Base-by-base conservation (phyloP, 2,113 vertebrate genomes). In the Strigops habroptila region DNA sequence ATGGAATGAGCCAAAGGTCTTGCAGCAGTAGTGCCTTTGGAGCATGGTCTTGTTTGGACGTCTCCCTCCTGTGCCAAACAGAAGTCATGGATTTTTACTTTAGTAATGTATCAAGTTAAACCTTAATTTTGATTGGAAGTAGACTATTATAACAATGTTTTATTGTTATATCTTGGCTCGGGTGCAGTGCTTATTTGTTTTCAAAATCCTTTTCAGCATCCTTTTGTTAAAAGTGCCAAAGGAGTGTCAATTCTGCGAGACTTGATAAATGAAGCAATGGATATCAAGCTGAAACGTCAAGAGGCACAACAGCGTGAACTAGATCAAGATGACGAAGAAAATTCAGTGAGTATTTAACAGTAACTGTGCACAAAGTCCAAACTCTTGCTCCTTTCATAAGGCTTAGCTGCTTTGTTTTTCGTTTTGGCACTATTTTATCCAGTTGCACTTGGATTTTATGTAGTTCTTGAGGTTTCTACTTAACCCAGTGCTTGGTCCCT, bases 191-290 rank as follows among this genome's bases (percentile, higher is more conserved):
- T 95, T 49, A 95, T 19, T 88, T 90, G 48, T 78, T 77, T 85
- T 35, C 23, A 33, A 92, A 95, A 73, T 43, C 39, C 60, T 33
- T 88, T 88, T 43, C 95, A 99, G 99, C 98, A 99, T 92, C 98
- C 98, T 0, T 99, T 99, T 94, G 98, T 99, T 86, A 99, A 98
- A 97, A 98, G 97, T 60, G 98, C 99, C 91, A 99, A 99, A 95
- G 98, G 99, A 85, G 98, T 96, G 37, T 98, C 98, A 35, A 98
- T 99, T 84, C 97, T 99, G 77, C 93, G 98, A 57, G 98, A 98
- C 41, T 91, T 99, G 95, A 99, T 99, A 93, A 99, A 98, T 2
- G 99, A 99, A 71, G 98, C 99, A 59, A 99, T 99, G 99, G 99
- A 99, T 60, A 98, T 99, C 96, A 99, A 99, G 83, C 96, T 99